Base-by-base conservation (phyloP, 2,113 vertebrate species). In the Leptobrachium leishanense region DNA sequence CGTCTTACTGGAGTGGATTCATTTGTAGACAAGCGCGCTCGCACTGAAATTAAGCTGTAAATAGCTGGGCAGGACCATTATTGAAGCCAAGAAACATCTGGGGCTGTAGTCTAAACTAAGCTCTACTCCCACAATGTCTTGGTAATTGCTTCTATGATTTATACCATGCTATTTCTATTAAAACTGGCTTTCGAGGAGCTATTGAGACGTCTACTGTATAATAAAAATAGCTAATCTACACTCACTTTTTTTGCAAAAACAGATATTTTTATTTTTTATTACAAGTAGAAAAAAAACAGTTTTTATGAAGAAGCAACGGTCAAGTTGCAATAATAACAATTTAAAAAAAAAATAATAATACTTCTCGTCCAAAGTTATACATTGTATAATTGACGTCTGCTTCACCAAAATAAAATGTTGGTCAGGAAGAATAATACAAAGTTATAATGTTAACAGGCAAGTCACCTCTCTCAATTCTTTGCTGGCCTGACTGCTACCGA, bases 41-140 rank as follows among this genome's bases (percentile, higher is more conserved):
- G 85, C 88, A 85, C 88, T 86, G 87, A 92, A 93, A 93, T 92
- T 91, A 91, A 92, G 90, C 90, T 91, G 90, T 91, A 92, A 93
- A 93, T 91, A 92, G 92, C 89, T 89, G 85, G 84, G 84, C 86
- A 73, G 76, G 79, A 83, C 87, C 85, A 91, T 92, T 90, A 91
- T 63, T 88, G 78, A 89, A 88, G 86, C 85, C 83, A 86, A 86
- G 86, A 88, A 92, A 90, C 88, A 93, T 91, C 90, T 91, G 90
- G 88, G 89, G 82, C 90, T 89, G 71, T 79, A 87, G 83, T 71
- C 44, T 67, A 90, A 86, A 77, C 83, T 83, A 79, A 82, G 84
- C 86, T 85, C 81, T 79, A 85, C 81, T 90, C 85, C 85, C 84
- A 87, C 85, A 76, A 84, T 84, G 84, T 82, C 87, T 85, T 87